Base-by-base conservation (phyloP, 1,140 invertebrate genomes). In the Euura saliciscinereae region DNA sequence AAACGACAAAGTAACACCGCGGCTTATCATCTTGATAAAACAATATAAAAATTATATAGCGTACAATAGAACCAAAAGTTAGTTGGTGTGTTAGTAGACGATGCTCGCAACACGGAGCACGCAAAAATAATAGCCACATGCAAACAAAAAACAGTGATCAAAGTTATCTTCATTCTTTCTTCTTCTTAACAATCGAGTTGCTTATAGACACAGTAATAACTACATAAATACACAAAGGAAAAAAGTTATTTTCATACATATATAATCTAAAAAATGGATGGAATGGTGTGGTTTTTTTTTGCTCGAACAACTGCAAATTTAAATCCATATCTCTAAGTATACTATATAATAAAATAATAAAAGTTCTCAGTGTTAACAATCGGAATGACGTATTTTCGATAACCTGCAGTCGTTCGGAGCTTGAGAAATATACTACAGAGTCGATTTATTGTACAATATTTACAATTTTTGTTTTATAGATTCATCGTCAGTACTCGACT, bases 211-310 rank as follows among this genome's bases (percentile, higher is more conserved):
- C 6, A 59, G 51, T 11, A 59, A 11, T 59, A 59, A 59, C 51
- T 59, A 59, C 51, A 59, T 59, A 59, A 59, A 59, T 59, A 59
- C 51, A 59, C 3, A 59, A 59, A 59, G 10, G 5, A 8, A 11
- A 59, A 11, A 59, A 59, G 13, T 28, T 28, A 28, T 28, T 28
- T 28, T 59, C 8, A n/a, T 59, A 59, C 8, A 59, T 59, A 11
- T 59, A 59, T 59, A 8, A 59, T 59, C 51, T 59, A 59, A 59
- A 28, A 59, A 11, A 59, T 59, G 51, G 51, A 59, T 59, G 51
- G 51, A 59, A 59, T 59, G 51, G 51, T 59, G 51, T n/a, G 51
- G 51, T 59, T 59, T 59, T 59, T 59, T 59, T 8, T n/a, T 59
- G 11, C n/a, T 11, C 51, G 13, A 59, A 59, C 51, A n/a, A 59